phyloP scores from a whole-genome alignment of 1,140 invertebrate species.

The Nasonia giraulti region DNA sequence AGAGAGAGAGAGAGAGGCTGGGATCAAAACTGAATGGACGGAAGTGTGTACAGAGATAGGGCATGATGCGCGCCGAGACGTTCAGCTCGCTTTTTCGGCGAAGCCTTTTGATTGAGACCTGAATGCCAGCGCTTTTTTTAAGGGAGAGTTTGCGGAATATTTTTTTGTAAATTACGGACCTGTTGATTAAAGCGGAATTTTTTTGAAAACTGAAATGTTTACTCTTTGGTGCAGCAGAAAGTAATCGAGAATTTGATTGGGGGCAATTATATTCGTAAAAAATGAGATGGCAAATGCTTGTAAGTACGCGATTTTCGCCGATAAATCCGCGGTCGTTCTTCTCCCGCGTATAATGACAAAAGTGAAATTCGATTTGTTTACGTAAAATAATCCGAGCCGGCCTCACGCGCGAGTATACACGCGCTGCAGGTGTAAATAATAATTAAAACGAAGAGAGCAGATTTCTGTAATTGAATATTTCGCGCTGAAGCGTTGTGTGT shows the following conservation, averaged over 20 bases:
- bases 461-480: constrained; percentile 46
- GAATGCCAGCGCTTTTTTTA: neutral
- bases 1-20: neutral
- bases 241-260: too few species aligned
- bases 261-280: too few species aligned
- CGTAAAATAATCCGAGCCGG: neutral
- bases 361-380: neutral
- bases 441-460: constrained; percentile 29
- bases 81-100: neutral
- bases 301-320: too few species aligned
- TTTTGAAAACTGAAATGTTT: neutral
- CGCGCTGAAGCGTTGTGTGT: neutral
- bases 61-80: neutral
- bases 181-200: neutral
- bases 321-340: too few species aligned
- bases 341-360: too few species aligned
- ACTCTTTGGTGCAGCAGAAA: neutral
- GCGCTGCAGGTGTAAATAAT: neutral
- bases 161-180: neutral
- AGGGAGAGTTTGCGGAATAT: neutral
- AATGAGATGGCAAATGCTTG: too few species aligned
- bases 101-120: neutral
- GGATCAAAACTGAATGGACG: neutral
- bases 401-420: too few species aligned
- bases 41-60: neutral